These are phyloP conservation scores for Zosterops japonicus DNA, from an alignment of 2,113 vertebrate genomes.

Conservation along the genomic window DNA sequence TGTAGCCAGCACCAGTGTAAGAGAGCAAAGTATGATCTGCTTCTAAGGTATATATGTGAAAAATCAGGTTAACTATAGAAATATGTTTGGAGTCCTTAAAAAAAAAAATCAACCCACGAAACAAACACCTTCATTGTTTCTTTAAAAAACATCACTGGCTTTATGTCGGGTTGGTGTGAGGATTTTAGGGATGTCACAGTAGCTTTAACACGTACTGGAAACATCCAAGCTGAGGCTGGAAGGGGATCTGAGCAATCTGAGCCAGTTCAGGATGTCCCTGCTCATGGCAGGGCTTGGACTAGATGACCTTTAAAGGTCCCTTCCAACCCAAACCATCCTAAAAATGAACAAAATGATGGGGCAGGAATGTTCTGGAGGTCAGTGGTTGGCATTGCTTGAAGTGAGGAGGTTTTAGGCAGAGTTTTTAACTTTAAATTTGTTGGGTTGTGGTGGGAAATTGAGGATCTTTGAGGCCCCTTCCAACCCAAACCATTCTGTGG, in stretches of 20 bases:
- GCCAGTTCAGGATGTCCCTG: too few species aligned
- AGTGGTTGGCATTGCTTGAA: neutral
- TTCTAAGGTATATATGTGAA: neutral
- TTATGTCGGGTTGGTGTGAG: neutral
- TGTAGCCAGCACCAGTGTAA: neutral
- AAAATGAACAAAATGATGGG: neutral
- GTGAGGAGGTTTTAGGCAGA: neutral
- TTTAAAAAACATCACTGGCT: neutral
- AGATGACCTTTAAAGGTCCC: too few species aligned
- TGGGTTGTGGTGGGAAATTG: accelerated
- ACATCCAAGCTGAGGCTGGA: neutral
- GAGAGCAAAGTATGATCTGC: neutral
- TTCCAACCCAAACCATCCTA: neutral
- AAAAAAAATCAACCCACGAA: neutral
- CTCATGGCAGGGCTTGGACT: neutral
- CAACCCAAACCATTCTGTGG: neutral
- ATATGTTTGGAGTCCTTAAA: neutral
- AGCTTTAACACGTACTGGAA: neutral
- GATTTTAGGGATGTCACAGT: neutral
- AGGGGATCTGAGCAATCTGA: neutral
- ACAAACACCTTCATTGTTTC: neutral
- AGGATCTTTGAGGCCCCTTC: neutral
- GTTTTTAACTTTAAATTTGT: neutral
- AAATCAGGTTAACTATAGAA: neutral
- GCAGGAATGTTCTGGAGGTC: neutral